These are phyloP conservation scores for Scleropages formosus DNA, from an alignment of 2,797 vertebrate species.

Conservation along the genomic window DNA sequence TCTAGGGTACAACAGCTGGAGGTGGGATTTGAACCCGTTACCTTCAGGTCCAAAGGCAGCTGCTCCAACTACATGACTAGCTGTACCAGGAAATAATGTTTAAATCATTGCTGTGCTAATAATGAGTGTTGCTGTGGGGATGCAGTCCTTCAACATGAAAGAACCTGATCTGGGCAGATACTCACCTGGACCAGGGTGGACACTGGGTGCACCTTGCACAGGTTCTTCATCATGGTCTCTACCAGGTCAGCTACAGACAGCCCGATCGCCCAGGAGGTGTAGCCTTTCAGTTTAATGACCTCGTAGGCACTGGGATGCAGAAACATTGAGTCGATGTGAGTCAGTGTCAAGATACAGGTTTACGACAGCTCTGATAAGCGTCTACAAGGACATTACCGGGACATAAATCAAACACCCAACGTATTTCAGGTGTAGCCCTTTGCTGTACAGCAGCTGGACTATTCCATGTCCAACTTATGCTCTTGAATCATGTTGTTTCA, in stretches of 20 bases:
- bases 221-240: slow-evolving; percentile 86
- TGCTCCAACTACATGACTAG: too few species aligned
- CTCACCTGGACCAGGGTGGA: slow-evolving; percentile 91
- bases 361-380: background rate
- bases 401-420: background rate
- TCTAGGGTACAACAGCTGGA: too few species aligned
- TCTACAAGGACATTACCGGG: background rate
- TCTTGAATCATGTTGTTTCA: background rate
- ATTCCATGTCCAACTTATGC: background rate
- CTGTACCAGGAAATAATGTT: too few species aligned
- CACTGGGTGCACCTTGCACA: slow-evolving; percentile 88
- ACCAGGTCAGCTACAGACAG: slow-evolving; percentile 92
- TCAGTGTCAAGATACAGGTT: background rate
- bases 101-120: too few species aligned
- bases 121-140: too few species aligned
- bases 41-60: too few species aligned
- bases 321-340: background rate
- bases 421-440: background rate
- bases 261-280: slow-evolving; percentile 96
- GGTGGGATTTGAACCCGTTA: too few species aligned
- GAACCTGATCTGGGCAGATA: background rate
- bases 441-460: background rate
- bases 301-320: slow-evolving; percentile 81
- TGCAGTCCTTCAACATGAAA: too few species aligned
- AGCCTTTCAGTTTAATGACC: slow-evolving; percentile 95